These are phyloP conservation scores for Cephus sareptanus DNA, from an alignment of 2,888 invertebrate species.

Conservation along the genomic window DNA sequence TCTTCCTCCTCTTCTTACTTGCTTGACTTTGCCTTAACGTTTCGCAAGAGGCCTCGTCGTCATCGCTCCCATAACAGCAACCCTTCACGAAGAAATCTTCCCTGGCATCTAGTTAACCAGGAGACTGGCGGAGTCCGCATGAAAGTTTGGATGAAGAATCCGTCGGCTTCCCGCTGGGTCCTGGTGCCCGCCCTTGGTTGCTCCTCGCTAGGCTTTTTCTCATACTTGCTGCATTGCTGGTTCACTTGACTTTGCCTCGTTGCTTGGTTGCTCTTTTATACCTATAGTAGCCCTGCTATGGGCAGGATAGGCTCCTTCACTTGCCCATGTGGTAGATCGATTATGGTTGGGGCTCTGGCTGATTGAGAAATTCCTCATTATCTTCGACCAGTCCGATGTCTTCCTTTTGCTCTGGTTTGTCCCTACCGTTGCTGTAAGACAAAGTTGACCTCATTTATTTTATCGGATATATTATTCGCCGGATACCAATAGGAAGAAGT, in stretches of 20 bases:
- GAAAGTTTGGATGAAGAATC: slow-evolving; percentile 32
- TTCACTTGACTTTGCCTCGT: neutral
- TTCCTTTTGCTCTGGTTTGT: neutral
- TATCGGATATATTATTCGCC: neutral
- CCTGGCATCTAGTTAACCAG: slow-evolving; percentile 51
- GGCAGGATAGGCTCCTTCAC: slow-evolving; percentile 35
- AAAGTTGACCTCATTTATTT: neutral
- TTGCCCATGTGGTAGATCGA: slow-evolving; percentile 42
- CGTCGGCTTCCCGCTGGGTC: slow-evolving; percentile 40
- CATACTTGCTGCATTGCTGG: neutral
- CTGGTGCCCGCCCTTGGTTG: neutral
- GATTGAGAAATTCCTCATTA: slow-evolving; percentile 27
- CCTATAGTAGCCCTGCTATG: neutral
- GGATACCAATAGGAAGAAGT: neutral
- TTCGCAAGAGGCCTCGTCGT: neutral
- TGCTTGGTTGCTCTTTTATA: neutral
- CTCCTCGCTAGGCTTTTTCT: neutral
- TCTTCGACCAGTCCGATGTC: slow-evolving; percentile 14
- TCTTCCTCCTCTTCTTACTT: neutral
- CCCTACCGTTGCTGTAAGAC: neutral
- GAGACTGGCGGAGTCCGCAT: slow-evolving; percentile 47
- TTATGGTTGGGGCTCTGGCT: slow-evolving; percentile 28
- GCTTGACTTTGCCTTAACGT: neutral
- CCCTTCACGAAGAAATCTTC: slow-evolving; percentile 52
- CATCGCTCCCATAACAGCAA: slow-evolving; percentile 19